These are phyloP conservation scores for Heliconius ethilla DNA, from an alignment of 2,888 invertebrate species.

Conservation along the genomic window DNA sequence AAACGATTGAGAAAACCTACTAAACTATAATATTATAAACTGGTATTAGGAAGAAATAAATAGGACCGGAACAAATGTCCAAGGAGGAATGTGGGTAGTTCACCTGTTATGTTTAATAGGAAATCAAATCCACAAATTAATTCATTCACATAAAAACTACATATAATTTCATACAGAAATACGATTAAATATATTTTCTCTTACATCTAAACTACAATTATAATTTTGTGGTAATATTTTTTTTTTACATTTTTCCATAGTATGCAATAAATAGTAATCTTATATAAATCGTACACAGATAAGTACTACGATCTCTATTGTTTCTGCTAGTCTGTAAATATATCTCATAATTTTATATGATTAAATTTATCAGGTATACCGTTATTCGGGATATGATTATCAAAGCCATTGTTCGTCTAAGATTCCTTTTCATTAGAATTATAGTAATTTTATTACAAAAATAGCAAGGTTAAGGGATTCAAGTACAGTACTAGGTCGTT, in stretches of 20 bases:
- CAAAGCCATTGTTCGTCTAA: slow-evolving; percentile 48
- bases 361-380: slow-evolving; percentile 75
- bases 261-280: slow-evolving; percentile 75
- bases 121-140: slow-evolving; percentile 78
- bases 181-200: slow-evolving; percentile 81
- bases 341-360: slow-evolving; percentile 56
- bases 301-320: slow-evolving; percentile 61
- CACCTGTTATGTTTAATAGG: slow-evolving; percentile 50
- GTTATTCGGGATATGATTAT: slow-evolving; percentile 74
- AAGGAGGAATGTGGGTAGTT: slow-evolving; percentile 53
- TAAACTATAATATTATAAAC: not conserved
- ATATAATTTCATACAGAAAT: slow-evolving; percentile 83
- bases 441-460: slow-evolving; percentile 35
- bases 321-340: slow-evolving; percentile 68
- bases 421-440: slow-evolving; percentile 26
- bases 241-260: slow-evolving; percentile 75
- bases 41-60: not conserved
- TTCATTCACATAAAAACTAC: slow-evolving; percentile 81
- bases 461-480: slow-evolving; percentile 31
- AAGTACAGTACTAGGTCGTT: slow-evolving; percentile 36
- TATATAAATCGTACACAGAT: slow-evolving; percentile 70
- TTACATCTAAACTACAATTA: slow-evolving; percentile 77
- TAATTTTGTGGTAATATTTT: slow-evolving; percentile 72
- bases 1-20: no score
- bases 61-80: not conserved